phyloP scores from a whole-genome alignment of 1,140 invertebrate species.

The Plectrocnemia conspersa region DNA sequence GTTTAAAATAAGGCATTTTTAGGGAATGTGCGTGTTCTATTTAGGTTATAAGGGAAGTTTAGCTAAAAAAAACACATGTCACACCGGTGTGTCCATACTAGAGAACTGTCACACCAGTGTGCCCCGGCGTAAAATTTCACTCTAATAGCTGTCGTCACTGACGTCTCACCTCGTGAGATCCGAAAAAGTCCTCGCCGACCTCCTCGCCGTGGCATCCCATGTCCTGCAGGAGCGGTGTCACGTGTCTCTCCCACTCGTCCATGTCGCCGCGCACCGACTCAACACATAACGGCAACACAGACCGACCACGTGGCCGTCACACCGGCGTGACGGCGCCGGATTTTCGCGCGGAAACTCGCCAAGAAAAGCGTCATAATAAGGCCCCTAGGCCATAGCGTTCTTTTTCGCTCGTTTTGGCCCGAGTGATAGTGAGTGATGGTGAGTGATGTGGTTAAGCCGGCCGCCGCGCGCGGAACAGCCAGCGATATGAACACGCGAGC shows the following conservation, averaged over 20 bases:
- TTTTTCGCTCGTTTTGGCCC: no score
- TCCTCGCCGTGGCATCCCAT: constrained; percentile 50
- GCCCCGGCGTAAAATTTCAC: no score
- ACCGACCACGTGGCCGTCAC: background rate
- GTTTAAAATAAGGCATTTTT: no score
- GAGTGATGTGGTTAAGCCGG: constrained; percentile 16
- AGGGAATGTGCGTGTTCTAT: no score
- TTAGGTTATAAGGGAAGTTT: no score
- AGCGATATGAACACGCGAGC: constrained; percentile 18
- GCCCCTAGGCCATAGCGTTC: no score
- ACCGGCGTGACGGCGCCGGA: background rate
- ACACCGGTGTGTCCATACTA: no score
- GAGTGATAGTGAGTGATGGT: no score
- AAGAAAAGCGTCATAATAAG: no score
- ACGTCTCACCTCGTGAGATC: constrained; percentile 50
- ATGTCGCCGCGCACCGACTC: constrained; percentile 39
- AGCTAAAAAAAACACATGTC: no score
- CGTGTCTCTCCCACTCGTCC: constrained; percentile 53
- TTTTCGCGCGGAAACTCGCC: background rate
- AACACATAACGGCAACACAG: constrained; percentile 38
- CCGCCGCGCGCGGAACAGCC: constrained; percentile 18
- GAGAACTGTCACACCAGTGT: no score
- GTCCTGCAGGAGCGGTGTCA: constrained; percentile 50
- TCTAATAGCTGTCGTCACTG: no score
- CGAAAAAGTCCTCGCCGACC: constrained; percentile 51